These are phyloP conservation scores for Heliconius charithonia DNA, from an alignment of 2,888 invertebrate genomes.

Conservation along the genomic window DNA sequence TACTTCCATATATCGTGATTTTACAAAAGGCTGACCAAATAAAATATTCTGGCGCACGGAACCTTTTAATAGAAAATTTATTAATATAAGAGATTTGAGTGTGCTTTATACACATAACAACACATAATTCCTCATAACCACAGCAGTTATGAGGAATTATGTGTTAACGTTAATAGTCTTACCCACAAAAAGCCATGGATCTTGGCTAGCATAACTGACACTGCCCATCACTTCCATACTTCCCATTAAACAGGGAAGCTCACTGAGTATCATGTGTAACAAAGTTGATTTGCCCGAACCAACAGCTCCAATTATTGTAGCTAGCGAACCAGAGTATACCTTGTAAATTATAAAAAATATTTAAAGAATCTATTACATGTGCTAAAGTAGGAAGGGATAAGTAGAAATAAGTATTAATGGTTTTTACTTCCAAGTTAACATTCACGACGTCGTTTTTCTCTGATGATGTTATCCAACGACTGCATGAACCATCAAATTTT, in stretches of 20 bases:
- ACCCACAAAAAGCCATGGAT: conserved; percentile 91
- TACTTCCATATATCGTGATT: conserved; percentile 85
- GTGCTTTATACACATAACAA: neutral
- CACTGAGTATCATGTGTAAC: conserved; percentile 88
- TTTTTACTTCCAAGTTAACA: conserved; percentile 71
- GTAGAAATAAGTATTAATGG: neutral
- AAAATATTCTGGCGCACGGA: conserved; percentile 96
- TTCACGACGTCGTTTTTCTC: conserved; percentile 73
- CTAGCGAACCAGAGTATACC: conserved; percentile 71
- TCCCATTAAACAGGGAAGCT: conserved; percentile 88
- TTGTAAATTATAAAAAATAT: conserved; percentile 45
- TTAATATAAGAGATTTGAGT: too few relatives aligned
- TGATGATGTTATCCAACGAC: conserved; percentile 78
- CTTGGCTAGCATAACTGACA: conserved; percentile 90
- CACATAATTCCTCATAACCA: too few relatives aligned
- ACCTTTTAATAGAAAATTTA: conserved; percentile 59
- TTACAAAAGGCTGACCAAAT: conserved; percentile 90
- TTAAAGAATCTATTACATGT: neutral
- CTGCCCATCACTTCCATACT: conserved; percentile 84
- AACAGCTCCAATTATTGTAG: conserved; percentile 86
- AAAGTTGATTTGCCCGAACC: conserved; percentile 85
- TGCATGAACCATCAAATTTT: conserved; percentile 74
- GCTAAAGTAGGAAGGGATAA: neutral
- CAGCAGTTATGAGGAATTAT: neutral
- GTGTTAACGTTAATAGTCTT: conserved; percentile 44